Conservation (phyloP, 2,797 vertebrate species). For the Bradypodion pumilum region DNA sequence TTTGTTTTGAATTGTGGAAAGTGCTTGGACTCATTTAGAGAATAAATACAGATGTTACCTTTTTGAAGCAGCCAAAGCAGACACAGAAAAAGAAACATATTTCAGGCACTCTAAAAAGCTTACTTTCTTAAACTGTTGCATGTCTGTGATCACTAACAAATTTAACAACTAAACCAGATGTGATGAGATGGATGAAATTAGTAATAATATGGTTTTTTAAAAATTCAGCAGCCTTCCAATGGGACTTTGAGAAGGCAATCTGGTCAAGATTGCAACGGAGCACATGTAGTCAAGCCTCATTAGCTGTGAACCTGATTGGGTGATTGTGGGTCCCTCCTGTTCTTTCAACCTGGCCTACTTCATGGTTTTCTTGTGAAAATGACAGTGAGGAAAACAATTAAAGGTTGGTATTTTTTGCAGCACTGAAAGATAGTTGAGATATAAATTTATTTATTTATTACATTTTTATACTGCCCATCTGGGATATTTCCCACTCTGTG, state of each 20-base stretch:
- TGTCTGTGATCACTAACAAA: background rate
- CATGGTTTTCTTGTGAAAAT: background rate
- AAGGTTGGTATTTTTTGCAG: too few relatives aligned
- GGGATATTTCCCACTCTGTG: too few relatives aligned
- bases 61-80: background rate
- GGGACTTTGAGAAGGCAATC: background rate
- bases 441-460: too few relatives aligned
- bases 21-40: background rate
- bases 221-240: background rate
- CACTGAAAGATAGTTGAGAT: too few relatives aligned
- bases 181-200: background rate
- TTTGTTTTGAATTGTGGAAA: background rate
- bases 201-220: background rate
- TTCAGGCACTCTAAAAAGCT: background rate
- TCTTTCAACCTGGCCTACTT: too few relatives aligned
- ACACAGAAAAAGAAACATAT: background rate
- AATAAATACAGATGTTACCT: background rate
- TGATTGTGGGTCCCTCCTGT: too few relatives aligned
- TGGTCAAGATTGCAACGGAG: too few relatives aligned
- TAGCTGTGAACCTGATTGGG: too few relatives aligned
- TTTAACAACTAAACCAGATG: too few relatives aligned
- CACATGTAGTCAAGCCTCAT: too few relatives aligned
- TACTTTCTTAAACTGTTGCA: background rate
- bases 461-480: too few relatives aligned
- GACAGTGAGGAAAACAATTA: too few relatives aligned